A percentile compares a stretch with the other conserved stretches of the same genome.
phyloP scores from a whole-genome alignment of 2,113 vertebrate species.

The Jacana jacana region DNA sequence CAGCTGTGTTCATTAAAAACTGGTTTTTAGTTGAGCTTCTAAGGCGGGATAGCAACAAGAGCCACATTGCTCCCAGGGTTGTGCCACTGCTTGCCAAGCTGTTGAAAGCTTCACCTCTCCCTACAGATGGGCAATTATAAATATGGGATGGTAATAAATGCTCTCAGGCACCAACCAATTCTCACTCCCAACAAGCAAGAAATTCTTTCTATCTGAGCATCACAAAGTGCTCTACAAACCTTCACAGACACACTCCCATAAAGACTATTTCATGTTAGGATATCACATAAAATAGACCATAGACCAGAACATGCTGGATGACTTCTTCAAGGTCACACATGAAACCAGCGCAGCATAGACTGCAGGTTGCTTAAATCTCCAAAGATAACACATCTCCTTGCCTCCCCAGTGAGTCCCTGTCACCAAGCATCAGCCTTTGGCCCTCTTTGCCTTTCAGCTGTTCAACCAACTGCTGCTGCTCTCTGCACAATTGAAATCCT shows the following conservation, averaged over 20 bases:
- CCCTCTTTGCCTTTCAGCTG: slow-evolving; percentile 12
- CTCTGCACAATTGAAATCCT: background rate
- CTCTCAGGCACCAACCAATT: background rate
- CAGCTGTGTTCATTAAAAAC: background rate
- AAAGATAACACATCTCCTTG: background rate
- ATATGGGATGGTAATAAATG: background rate
- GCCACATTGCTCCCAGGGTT: background rate
- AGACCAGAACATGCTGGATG: background rate
- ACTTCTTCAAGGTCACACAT: background rate
- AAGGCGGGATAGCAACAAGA: background rate
- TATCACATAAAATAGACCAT: no score
- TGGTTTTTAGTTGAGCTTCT: background rate
- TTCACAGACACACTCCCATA: background rate
- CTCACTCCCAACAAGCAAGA: background rate
- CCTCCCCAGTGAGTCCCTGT: background rate
- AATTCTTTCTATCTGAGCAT: background rate
- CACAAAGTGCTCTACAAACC: background rate
- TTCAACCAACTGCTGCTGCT: background rate
- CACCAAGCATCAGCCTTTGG: background rate
- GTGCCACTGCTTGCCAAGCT: background rate
- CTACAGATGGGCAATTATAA: background rate
- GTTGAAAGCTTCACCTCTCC: background rate
- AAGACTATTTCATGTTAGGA: background rate
- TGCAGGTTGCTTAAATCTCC: background rate
- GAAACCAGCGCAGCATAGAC: fast-evolving